phyloP scores from a whole-genome alignment of 2,113 vertebrate genomes.

The Tursiops truncatus region DNA sequence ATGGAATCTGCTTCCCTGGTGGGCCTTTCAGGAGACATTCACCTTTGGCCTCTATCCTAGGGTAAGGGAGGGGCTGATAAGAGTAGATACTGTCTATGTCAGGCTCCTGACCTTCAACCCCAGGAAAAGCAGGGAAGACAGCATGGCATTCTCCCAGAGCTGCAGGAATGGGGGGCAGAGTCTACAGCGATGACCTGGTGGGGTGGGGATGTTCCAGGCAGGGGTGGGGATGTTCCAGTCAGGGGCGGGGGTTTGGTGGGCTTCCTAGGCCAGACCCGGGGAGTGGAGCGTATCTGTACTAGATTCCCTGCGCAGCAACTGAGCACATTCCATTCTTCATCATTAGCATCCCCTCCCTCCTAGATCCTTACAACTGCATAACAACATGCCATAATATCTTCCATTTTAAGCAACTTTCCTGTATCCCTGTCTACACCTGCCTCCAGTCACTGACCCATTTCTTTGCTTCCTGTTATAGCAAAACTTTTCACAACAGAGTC shows the following conservation, averaged over 20 bases:
- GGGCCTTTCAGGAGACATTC: not conserved
- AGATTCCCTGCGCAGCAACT: too few species aligned
- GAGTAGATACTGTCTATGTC: not conserved
- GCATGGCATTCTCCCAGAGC: not conserved
- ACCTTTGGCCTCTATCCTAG: not conserved
- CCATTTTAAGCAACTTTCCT: not conserved
- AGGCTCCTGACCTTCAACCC: not conserved
- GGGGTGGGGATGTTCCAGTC: too few species aligned
- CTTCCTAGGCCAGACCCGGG: not conserved
- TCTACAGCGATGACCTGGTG: not conserved
- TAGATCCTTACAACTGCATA: not conserved
- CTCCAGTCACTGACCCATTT: not conserved
- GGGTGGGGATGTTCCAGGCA: not conserved
- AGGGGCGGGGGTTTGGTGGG: not conserved
- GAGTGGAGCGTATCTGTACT: not conserved
- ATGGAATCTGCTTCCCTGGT: not conserved
- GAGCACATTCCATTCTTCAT: not conserved
- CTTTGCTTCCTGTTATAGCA: not conserved
- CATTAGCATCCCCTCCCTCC: not conserved
- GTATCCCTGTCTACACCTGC: not conserved
- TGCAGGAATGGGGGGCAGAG: not conserved
- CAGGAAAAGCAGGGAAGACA: not conserved
- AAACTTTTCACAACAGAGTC: not conserved
- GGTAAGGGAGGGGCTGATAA: too few species aligned
- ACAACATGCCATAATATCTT: not conserved